These are phyloP conservation scores for Plumapathes pennacea DNA, from an alignment of 92 coral and sea anemone genomes.

Conservation along the genomic window DNA sequence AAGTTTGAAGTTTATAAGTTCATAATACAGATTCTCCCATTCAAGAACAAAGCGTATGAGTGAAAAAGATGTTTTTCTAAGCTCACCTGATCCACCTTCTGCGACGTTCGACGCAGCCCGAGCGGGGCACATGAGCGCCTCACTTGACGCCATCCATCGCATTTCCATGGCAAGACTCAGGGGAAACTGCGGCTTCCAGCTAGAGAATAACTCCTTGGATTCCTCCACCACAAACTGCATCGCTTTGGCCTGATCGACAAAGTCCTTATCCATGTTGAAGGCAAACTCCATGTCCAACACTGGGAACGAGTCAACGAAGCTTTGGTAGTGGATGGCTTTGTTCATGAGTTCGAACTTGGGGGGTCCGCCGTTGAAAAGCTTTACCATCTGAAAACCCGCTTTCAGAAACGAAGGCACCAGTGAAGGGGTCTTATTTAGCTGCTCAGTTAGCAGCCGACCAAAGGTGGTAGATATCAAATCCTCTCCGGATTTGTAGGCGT, in stretches of 20 bases:
- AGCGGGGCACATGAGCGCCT: conserved; percentile 48
- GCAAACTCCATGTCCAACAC: conserved; percentile 64
- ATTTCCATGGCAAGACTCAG: conserved; percentile 64
- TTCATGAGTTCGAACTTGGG: conserved; percentile 40
- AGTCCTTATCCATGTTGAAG: conserved; percentile 38
- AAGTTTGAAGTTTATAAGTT: too few relatives aligned
- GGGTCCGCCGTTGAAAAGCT: conserved; percentile 16
- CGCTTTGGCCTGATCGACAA: conserved; percentile 31
- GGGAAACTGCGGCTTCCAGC: conserved; percentile 13
- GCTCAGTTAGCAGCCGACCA: conserved; percentile 25
- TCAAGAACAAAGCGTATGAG: too few relatives aligned
- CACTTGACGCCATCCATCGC: conserved; percentile 60
- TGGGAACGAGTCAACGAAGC: conserved; percentile 57
- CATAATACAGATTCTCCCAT: too few relatives aligned
- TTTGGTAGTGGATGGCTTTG: conserved; percentile 65
- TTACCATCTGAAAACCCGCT: conserved; percentile 49
- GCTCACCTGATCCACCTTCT: too few relatives aligned
- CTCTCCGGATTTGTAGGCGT: conserved; percentile 9
- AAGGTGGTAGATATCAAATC: conserved; percentile 14
- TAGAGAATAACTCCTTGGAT: background rate
- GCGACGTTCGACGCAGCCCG: conserved; percentile 16
- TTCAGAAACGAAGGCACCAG: conserved; percentile 59
- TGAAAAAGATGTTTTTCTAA: too few relatives aligned
- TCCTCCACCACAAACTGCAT: conserved; percentile 33
- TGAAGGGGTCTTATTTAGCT: conserved; percentile 9